These are phyloP conservation scores for Stramonita haemastoma DNA, from an alignment of 2,888 invertebrate species.

Conservation along the genomic window DNA sequence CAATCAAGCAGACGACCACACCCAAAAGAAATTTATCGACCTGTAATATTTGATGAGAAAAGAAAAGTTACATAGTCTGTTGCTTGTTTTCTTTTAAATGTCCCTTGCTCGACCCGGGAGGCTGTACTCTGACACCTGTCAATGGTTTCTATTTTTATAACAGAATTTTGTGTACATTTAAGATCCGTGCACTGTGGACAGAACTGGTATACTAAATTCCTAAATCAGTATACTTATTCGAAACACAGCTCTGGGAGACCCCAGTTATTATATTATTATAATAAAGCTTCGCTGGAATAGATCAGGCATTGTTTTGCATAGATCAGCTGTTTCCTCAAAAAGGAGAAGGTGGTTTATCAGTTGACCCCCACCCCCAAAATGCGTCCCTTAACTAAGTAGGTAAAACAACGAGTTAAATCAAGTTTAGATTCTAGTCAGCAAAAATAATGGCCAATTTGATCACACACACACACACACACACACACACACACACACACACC, in stretches of 20 bases:
- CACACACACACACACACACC: no score
- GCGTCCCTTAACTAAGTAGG: no score
- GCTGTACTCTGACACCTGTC: neutral
- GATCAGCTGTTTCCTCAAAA: neutral
- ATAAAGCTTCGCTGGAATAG: neutral
- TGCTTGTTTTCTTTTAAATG: neutral
- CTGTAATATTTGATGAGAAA: neutral
- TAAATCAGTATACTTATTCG: neutral
- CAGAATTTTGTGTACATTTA: neutral
- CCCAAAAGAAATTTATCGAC: neutral
- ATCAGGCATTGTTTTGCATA: neutral
- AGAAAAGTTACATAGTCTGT: neutral
- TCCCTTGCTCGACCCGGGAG: neutral
- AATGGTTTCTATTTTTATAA: neutral
- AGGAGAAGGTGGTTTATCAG: neutral
- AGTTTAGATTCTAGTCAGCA: no score
- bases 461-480: no score
- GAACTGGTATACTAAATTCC: neutral
- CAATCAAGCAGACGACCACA: constrained; percentile 31
- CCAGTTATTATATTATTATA: no score
- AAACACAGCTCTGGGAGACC: neutral
- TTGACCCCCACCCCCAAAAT: no score
- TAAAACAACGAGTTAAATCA: no score
- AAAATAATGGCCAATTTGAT: no score
- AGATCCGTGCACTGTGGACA: neutral